phyloP scores from a whole-genome alignment of 2,113 vertebrate species.

The Etheostoma cragini region DNA sequence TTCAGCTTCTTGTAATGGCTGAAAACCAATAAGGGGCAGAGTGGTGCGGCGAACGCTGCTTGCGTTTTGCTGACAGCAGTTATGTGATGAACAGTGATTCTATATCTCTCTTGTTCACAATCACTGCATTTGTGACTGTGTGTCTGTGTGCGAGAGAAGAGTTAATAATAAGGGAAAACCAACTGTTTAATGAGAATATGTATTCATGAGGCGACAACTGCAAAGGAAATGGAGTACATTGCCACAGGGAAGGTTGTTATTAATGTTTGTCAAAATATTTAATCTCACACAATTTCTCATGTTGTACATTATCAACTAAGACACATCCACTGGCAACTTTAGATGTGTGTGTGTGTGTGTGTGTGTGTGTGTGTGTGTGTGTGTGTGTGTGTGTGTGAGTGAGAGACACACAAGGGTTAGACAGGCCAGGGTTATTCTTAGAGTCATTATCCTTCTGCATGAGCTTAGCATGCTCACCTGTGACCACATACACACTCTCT shows the following conservation, averaged over 20 bases:
- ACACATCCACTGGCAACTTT: not conserved
- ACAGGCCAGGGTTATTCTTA: slow-evolving; percentile 65
- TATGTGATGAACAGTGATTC: slow-evolving; percentile 26
- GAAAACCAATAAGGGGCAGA: slow-evolving; percentile 20
- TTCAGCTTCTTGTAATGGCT: slow-evolving; percentile 29
- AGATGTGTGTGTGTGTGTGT: not conserved
- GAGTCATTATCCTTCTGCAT: slow-evolving; percentile 65
- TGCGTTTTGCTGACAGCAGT: slow-evolving; percentile 23
- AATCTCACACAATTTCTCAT: slow-evolving; percentile 56
- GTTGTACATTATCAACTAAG: slow-evolving; percentile 53
- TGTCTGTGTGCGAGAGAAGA: slow-evolving; percentile 10
- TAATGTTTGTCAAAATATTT: slow-evolving; percentile 69
- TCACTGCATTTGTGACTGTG: not conserved
- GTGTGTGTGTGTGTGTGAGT: not conserved
- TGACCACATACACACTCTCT: slow-evolving; percentile 12
- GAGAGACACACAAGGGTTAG: slow-evolving; percentile 25
- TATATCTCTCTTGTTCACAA: slow-evolving; percentile 36
- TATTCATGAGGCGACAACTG: slow-evolving; percentile 56
- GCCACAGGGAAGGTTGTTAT: slow-evolving; percentile 64
- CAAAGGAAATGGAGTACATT: slow-evolving; percentile 49
- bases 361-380: slow-evolving; percentile 2
- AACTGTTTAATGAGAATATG: slow-evolving; percentile 55
- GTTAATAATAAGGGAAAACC: slow-evolving; percentile 49
- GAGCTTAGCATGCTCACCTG: slow-evolving; percentile 72
- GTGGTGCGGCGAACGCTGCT: not conserved